phyloP scores from a whole-genome alignment of 2,888 invertebrate species.

The Belgica antarctica region DNA sequence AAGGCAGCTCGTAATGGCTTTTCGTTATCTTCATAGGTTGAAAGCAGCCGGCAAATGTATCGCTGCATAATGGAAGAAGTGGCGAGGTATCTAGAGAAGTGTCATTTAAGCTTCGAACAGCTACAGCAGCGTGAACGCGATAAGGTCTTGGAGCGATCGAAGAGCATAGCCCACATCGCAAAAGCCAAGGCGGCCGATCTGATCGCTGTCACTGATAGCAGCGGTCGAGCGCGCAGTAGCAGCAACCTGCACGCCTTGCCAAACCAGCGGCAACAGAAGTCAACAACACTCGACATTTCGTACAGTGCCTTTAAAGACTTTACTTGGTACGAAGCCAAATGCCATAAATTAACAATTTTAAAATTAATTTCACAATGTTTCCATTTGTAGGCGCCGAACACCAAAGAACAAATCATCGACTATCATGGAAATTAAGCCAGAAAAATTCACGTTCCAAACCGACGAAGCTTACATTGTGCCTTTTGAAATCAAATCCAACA shows the following conservation, averaged over 20 bases:
- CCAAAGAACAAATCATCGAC: slow-evolving; percentile 43
- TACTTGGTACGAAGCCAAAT: slow-evolving; percentile 62
- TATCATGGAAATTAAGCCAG: not conserved
- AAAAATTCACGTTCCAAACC: not conserved
- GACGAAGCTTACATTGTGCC: not conserved
- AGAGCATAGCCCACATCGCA: slow-evolving; percentile 53
- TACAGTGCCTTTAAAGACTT: slow-evolving; percentile 59
- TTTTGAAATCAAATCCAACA: slow-evolving; percentile 1
- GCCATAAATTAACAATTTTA: too few species aligned
- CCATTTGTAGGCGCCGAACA: slow-evolving; percentile 45
- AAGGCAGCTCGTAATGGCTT: not conserved
- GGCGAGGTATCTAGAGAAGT: slow-evolving; percentile 64
- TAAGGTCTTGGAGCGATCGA: slow-evolving; percentile 54
- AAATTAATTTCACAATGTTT: slow-evolving; percentile 28
- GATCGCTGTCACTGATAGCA: slow-evolving; percentile 34
- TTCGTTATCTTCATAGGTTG: slow-evolving; percentile 57
- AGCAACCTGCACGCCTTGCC: slow-evolving; percentile 49
- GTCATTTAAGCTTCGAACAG: slow-evolving; percentile 57
- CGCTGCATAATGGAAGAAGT: slow-evolving; percentile 68
- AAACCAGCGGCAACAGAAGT: slow-evolving; percentile 45
- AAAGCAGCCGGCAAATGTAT: slow-evolving; percentile 67
- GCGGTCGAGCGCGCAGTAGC: slow-evolving; percentile 51
- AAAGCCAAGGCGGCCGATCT: not conserved
- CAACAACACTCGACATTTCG: slow-evolving; percentile 47
- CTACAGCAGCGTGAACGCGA: slow-evolving; percentile 47